phyloP scores from a whole-genome alignment of 2,888 invertebrate species.

The Conus canariensis region DNA sequence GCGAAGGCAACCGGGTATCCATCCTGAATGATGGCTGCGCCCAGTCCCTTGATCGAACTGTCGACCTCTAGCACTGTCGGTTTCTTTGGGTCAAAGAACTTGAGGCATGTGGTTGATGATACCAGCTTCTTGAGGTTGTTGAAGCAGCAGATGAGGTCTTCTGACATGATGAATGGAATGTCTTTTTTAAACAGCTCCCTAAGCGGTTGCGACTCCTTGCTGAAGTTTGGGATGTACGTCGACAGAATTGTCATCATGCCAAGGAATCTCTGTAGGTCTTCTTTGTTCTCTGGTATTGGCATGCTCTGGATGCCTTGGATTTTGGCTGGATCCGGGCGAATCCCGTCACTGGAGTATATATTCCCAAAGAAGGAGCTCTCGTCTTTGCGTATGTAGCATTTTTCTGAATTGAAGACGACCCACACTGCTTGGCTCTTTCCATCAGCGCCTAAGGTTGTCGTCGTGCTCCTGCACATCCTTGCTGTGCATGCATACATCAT shows the following conservation, averaged over 20 bases:
- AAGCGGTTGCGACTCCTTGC: slow-evolving; percentile 24
- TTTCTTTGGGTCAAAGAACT: no score
- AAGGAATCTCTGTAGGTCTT: slow-evolving; percentile 49
- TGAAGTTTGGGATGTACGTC: slow-evolving; percentile 45
- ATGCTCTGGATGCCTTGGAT: slow-evolving; percentile 47
- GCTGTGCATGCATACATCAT: slow-evolving; percentile 43
- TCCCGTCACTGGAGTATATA: neutral
- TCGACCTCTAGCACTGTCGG: no score
- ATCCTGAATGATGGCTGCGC: no score
- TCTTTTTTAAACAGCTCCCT: neutral
- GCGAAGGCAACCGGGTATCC: no score
- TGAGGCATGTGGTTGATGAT: no score
- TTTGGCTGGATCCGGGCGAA: slow-evolving; percentile 28
- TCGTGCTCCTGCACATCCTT: slow-evolving; percentile 46
- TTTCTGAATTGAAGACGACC: slow-evolving; percentile 49
- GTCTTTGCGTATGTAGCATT: neutral
- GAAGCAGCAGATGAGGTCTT: no score
- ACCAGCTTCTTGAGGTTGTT: no score
- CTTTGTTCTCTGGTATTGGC: slow-evolving; percentile 42
- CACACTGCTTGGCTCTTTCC: slow-evolving; percentile 10
- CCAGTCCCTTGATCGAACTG: no score
- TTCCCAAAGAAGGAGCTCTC: slow-evolving; percentile 25
- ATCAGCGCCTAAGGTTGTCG: slow-evolving; percentile 42
- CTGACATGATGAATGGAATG: no score
- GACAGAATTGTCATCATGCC: slow-evolving; percentile 49